Conservation (phyloP, 2,113 vertebrate genomes). For the Spermophilus dauricus region DNA sequence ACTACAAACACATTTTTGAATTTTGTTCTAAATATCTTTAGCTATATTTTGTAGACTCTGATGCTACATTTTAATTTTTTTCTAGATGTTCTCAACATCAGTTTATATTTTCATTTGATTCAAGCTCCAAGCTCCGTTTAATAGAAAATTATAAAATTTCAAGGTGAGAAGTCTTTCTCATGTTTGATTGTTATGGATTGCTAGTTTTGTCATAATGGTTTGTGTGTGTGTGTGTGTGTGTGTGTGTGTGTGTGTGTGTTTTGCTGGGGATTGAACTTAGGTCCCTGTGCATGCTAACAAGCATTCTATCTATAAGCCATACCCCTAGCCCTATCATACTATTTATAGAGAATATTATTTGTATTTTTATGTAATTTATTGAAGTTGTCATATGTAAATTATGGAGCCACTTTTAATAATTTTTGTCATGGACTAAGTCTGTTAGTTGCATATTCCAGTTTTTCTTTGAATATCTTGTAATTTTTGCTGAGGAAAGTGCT, state of each 20-base stretch:
- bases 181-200: conserved; percentile 13
- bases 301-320: too few relatives aligned
- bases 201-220: neutral
- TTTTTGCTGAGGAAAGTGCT: conserved; percentile 32
- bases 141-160: conserved; percentile 23
- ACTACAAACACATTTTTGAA: neutral
- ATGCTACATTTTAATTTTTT: conserved; percentile 4
- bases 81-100: neutral
- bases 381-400: neutral
- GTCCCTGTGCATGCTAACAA: too few relatives aligned
- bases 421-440: neutral
- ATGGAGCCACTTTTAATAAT: neutral
- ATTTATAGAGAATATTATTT: conserved; percentile 43
- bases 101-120: neutral
- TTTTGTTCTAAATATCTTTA: conserved; percentile 23
- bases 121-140: conserved; percentile 4
- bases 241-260: too few relatives aligned
- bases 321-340: neutral
- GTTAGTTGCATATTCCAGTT: conserved; percentile 16
- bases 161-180: neutral
- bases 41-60: neutral
- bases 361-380: neutral
- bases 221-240: too few relatives aligned
- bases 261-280: too few relatives aligned
- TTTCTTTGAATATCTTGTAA: conserved; percentile 16